These are phyloP conservation scores for Ascidia mentula DNA, from an alignment of 23 tunicate species.

Conservation along the genomic window DNA sequence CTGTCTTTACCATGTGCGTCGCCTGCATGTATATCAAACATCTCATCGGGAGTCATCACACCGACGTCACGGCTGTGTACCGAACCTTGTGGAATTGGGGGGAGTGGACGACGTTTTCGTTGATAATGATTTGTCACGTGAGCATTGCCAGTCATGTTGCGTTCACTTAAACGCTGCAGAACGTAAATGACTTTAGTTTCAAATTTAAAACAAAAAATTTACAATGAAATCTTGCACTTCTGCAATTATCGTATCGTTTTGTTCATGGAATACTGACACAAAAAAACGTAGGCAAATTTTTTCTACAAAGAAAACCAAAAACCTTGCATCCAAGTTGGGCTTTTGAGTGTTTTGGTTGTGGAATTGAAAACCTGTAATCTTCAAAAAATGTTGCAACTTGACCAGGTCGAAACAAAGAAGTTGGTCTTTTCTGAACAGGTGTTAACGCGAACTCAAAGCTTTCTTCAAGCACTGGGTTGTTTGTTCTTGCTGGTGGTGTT, in stretches of 20 bases:
- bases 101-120: conserved; percentile 44
- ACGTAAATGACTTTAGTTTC: neutral
- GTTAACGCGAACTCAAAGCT: neutral
- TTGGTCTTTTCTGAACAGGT: conserved; percentile 16
- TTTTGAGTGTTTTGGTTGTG: neutral
- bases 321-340: no score
- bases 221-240: no score
- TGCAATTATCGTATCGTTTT: neutral
- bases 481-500: neutral
- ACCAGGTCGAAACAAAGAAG: conserved; percentile 38
- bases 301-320: no score
- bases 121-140: conserved; percentile 10
- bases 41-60: conserved; percentile 45
- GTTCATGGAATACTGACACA: no score
- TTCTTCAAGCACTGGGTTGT: no score
- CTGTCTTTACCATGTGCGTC: conserved; percentile 11
- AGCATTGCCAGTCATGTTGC: neutral
- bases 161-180: no score
- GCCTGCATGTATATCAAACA: neutral
- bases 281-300: no score
- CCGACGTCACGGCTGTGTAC: conserved; percentile 40
- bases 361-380: conserved; percentile 11
- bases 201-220: neutral
- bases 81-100: conserved; percentile 17
- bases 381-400: conserved; percentile 22